A percentile compares a stretch with the other conserved stretches of the same genome.
Evolutionary conservation across 2,888 invertebrate genomes (phyloP).

Genomic region (Bimastos eiseni): DNA sequence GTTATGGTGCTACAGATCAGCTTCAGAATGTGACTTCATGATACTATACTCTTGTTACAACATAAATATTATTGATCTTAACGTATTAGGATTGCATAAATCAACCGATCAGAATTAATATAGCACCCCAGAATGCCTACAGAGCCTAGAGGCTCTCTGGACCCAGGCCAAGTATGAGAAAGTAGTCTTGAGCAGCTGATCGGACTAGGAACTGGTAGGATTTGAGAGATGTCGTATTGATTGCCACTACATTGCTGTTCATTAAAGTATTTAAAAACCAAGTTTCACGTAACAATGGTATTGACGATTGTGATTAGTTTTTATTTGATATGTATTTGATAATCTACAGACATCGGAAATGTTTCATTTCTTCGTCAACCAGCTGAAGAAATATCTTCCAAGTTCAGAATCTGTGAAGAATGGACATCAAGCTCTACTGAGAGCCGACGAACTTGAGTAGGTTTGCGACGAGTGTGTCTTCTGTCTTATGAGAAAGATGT

Average conservation of each 20-base stretch:
- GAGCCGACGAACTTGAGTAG: slow-evolving; percentile 8
- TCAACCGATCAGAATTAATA: too few species aligned
- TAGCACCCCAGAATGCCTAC: too few species aligned
- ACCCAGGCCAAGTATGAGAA: too few species aligned
- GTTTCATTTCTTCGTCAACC: slow-evolving; percentile 53
- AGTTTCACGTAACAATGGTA: background rate
- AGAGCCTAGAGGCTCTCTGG: too few species aligned
- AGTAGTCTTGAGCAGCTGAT: too few species aligned
- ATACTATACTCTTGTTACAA: background rate
- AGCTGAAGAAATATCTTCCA: slow-evolving; percentile 54
- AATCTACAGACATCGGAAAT: slow-evolving; percentile 52
- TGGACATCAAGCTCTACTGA: background rate
- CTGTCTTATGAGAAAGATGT: background rate
- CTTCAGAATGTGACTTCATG: background rate
- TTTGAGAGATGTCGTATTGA: too few species aligned
- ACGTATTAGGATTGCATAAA: background rate
- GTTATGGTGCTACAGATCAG: background rate
- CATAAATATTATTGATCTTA: background rate
- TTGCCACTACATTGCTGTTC: too few species aligned
- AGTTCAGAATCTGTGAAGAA: slow-evolving; percentile 45
- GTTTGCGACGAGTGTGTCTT: background rate
- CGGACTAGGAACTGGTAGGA: too few species aligned
- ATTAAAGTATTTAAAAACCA: too few species aligned
- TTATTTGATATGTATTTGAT: background rate
- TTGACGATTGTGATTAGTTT: background rate